Percentiles rank a stretch among this genome's conserved stretches.
These are phyloP conservation scores for Australoheros facetus DNA, from an alignment of 2,797 vertebrate genomes.

Conservation along the genomic window DNA sequence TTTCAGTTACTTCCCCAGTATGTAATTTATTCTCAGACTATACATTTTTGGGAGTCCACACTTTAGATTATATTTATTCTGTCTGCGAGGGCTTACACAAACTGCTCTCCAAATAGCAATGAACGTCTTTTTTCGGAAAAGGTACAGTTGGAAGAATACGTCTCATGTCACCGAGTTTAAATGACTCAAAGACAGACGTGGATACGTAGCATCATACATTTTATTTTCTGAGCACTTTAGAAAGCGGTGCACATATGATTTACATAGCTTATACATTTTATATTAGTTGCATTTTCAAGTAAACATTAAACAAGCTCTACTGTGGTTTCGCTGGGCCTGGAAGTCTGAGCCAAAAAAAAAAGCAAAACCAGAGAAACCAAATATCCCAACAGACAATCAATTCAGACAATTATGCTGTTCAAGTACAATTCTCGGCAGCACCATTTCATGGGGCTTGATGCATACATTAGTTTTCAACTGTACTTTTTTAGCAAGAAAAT, in stretches of 20 bases:
- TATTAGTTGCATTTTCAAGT: constrained; percentile 74
- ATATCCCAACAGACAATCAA: constrained; percentile 40
- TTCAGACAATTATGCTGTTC: constrained; percentile 57
- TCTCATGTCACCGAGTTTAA: constrained; percentile 1
- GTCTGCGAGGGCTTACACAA: constrained; percentile 36
- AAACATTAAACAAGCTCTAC: constrained; percentile 67
- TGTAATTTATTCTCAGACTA: constrained; percentile 82
- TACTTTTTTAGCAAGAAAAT: constrained; percentile 71
- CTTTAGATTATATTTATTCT: constrained; percentile 30
- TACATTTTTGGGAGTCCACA: constrained; percentile 62
- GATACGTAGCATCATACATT: constrained; percentile 60
- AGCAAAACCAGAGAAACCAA: constrained; percentile 43
- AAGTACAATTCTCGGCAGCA: constrained; percentile 65
- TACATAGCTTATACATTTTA: constrained; percentile 72
- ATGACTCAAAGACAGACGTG: constrained; percentile 18
- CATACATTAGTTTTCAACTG: constrained; percentile 59
- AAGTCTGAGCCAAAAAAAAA: constrained; percentile 33
- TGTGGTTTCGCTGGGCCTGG: constrained; percentile 34
- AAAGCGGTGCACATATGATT: constrained; percentile 64
- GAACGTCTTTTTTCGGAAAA: constrained; percentile 1
- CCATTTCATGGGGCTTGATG: constrained; percentile 66
- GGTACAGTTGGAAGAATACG: neutral
- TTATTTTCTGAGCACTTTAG: constrained; percentile 73
- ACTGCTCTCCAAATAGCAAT: constrained; percentile 45
- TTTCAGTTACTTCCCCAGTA: constrained; percentile 67